Evolutionary conservation across 2,888 invertebrate genomes (phyloP).

Genomic region (Helicoverpa assulta): DNA sequence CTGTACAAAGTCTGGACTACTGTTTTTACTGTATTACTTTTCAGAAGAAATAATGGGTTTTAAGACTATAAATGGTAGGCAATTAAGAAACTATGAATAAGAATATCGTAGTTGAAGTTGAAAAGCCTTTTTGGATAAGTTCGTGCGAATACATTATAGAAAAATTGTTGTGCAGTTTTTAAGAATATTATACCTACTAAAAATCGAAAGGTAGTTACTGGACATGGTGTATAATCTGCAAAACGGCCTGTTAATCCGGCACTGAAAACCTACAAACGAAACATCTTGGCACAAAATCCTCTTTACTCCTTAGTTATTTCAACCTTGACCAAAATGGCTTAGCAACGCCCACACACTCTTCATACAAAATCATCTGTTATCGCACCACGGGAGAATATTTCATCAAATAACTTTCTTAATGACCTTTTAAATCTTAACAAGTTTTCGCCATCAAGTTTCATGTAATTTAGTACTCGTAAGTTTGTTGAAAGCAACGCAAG

Average conservation of each 20-base stretch:
- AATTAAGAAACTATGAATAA: neutral
- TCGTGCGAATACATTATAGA: too few relatives aligned
- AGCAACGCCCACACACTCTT: neutral
- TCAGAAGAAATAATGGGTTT: slow-evolving; percentile 2
- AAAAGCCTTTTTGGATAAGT: too few relatives aligned
- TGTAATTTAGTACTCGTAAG: neutral
- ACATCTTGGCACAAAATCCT: neutral
- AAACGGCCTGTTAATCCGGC: neutral
- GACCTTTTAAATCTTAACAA: slow-evolving; percentile 13
- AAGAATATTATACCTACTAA: too few relatives aligned
- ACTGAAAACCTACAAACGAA: neutral
- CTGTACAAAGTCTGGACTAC: slow-evolving; percentile 8
- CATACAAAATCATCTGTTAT: neutral
- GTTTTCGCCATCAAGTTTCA: slow-evolving; percentile 3
- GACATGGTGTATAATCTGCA: neutral
- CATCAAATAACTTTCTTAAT: slow-evolving; percentile 6
- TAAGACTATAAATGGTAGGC: neutral
- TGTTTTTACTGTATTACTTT: neutral
- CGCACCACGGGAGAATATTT: neutral
- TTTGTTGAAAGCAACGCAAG: slow-evolving; percentile 3
- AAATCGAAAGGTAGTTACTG: too few relatives aligned
- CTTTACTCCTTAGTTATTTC: neutral
- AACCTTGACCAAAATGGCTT: slow-evolving; percentile 6
- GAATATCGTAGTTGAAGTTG: too few relatives aligned
- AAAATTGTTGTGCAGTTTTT: too few relatives aligned